These are phyloP conservation scores for Anarsia innoxiella DNA, from an alignment of 2,888 invertebrate genomes.

Conservation along the genomic window DNA sequence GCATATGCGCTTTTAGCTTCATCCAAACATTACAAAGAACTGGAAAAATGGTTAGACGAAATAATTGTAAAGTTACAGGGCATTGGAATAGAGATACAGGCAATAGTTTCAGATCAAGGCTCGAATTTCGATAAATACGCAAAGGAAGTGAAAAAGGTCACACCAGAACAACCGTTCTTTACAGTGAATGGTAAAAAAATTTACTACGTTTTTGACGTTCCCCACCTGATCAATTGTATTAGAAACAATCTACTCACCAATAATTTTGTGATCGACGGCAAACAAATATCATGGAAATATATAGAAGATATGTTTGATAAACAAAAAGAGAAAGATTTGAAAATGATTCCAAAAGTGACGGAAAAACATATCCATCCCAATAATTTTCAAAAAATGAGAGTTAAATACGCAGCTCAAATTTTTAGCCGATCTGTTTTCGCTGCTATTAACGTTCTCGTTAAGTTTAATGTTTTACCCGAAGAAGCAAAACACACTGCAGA, in stretches of 20 bases:
- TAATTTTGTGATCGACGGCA: neutral
- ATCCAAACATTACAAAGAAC: conserved; percentile 8
- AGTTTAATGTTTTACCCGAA: neutral
- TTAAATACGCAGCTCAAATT: conserved; percentile 3
- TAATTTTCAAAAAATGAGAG: neutral
- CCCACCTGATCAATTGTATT: conserved; percentile 9
- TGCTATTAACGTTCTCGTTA: neutral
- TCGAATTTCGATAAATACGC: neutral
- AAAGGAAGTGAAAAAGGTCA: conserved; percentile 1
- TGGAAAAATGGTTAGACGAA: conserved; percentile 19
- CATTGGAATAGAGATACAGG: neutral
- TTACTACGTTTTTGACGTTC: conserved; percentile 13
- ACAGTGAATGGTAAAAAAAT: neutral
- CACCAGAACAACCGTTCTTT: conserved; percentile 4
- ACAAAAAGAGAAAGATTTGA: neutral
- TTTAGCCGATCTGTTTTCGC: conserved; percentile 1
- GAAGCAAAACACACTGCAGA: conserved; percentile 4
- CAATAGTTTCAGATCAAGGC: neutral
- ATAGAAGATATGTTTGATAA: neutral
- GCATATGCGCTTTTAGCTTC: conserved; percentile 9
- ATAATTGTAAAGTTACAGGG: conserved; percentile 13
- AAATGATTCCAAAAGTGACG: conserved; percentile 2
- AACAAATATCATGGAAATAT: conserved; percentile 1
- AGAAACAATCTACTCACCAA: neutral
- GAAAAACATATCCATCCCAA: conserved; percentile 3